These are phyloP conservation scores for Lochmaea crataegi DNA, from an alignment of 2,888 invertebrate species.

Conservation along the genomic window DNA sequence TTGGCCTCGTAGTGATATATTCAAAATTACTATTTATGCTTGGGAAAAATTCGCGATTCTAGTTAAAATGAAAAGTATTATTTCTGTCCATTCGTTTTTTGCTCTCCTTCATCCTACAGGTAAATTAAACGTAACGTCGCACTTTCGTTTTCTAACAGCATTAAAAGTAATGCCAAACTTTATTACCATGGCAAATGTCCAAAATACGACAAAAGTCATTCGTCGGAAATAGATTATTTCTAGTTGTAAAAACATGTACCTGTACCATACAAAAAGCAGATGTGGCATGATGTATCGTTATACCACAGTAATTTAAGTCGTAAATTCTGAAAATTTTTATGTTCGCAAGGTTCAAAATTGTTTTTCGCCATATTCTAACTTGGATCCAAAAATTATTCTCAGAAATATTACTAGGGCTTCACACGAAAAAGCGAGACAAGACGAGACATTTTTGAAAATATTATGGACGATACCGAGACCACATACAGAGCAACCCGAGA, in stretches of 20 bases:
- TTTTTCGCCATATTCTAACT: neutral
- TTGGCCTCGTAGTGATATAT: too few species aligned
- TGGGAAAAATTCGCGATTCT: too few species aligned
- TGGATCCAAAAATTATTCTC: too few species aligned
- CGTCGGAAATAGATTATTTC: slow-evolving; percentile 22
- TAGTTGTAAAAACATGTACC: slow-evolving; percentile 10
- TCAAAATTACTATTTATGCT: too few species aligned
- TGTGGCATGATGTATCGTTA: neutral
- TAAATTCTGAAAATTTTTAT: neutral
- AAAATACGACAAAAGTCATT: slow-evolving; percentile 18
- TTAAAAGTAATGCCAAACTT: slow-evolving; percentile 22
- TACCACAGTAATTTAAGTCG: neutral
- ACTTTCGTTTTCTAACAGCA: slow-evolving; percentile 26
- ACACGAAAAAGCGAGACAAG: too few species aligned
- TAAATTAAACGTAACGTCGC: slow-evolving; percentile 12
- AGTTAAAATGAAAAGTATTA: neutral
- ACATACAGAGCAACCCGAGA: too few species aligned
- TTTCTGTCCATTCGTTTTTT: slow-evolving; percentile 4
- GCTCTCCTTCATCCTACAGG: neutral
- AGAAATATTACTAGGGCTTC: too few species aligned
- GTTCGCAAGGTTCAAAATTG: neutral
- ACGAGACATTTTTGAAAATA: too few species aligned
- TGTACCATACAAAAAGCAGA: neutral
- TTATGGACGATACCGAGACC: too few species aligned
- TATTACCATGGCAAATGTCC: slow-evolving; percentile 23